These are phyloP conservation scores for Lymantria monacha DNA, from an alignment of 2,888 invertebrate genomes.

Conservation along the genomic window DNA sequence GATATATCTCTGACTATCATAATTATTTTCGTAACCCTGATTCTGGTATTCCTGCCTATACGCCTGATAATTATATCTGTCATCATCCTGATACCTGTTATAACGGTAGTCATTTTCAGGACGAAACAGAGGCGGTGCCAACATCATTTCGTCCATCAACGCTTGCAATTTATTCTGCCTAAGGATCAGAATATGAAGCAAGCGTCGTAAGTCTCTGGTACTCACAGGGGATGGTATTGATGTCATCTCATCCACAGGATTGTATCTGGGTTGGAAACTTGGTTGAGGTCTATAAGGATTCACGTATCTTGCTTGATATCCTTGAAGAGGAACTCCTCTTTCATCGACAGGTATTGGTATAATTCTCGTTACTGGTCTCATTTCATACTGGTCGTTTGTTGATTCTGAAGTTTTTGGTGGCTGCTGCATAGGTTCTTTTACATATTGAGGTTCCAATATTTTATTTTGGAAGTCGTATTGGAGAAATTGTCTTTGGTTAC, in stretches of 20 bases:
- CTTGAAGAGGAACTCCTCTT: conserved; percentile 67
- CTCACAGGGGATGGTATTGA: conserved; percentile 86
- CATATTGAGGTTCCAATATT: conserved; percentile 70
- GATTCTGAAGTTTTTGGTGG: conserved; percentile 55
- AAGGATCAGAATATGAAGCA: conserved; percentile 85
- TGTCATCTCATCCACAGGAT: conserved; percentile 79
- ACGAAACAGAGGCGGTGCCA: conserved; percentile 58
- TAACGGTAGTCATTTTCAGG: conserved; percentile 54
- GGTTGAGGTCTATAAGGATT: conserved; percentile 57
- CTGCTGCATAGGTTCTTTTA: conserved; percentile 51
- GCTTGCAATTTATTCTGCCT: conserved; percentile 84
- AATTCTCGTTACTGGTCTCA: conserved; percentile 64
- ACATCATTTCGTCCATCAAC: conserved; percentile 75
- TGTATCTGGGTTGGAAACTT: conserved; percentile 63
- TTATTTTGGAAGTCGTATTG: conserved; percentile 74
- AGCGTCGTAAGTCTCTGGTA: conserved; percentile 85
- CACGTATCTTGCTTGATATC: conserved; percentile 65
- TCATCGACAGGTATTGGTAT: conserved; percentile 74
- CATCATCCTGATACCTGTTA: conserved; percentile 65
- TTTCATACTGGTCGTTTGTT: conserved; percentile 60
- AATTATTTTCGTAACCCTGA: conserved; percentile 68
- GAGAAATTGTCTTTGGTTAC: conserved; percentile 77
- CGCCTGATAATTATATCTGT: conserved; percentile 62
- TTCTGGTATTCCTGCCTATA: conserved; percentile 66
- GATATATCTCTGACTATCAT: conserved; percentile 74